Evolutionary conservation across 1,140 invertebrate genomes (phyloP), one percentile per base, ranked within the genome.

Genomic region (Zaprionus ornatus): DNA sequence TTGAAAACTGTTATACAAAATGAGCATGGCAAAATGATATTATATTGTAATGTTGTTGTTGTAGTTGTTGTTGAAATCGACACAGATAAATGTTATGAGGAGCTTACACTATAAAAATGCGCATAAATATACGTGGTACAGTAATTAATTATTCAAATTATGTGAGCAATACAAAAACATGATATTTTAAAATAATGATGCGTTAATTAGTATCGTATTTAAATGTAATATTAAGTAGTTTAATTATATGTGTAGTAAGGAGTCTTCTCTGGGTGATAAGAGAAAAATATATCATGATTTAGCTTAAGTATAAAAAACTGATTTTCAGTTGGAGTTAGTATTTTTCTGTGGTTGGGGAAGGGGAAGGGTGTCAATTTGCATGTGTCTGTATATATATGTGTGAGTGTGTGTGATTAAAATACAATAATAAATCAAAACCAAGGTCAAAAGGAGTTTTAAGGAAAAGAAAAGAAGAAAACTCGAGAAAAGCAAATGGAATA

Each of bases 1-100:
- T 67, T 42, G 17, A 19, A 48, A 69, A 67, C 54, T 67, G 65
- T 67, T 67, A 67, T 67, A 67, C 65, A 48, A 69, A 61, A 61
- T 40, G 32, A 23, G 17, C 12, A 13, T 50, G 27, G 40, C 29
- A 63, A 45, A 45, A 45, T 45, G 2, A 45, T 45, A 37, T 12
- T 37, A 1, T 37, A 42, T 42, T 42, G 37, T 42, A 45, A 17
- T 42, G 32, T 21, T 32, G 15, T 15, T 40, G 37, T n/a, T 29
- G 32, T 21, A 52, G 32, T 21, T 32, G 15, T 15, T 40, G 37
- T n/a, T 29, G 32, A n/a, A 52, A 52, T 23, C 27, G 29, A 66
- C 40, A 45, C 40, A 45, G 40, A 45, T 45, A 45, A 45, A 45
- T 66, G 17, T 17, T 42, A 66, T 45, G 40, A 45, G 40, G 40